Evolutionary conservation across 2,113 vertebrate genomes (phyloP), one percentile per base, ranked within the genome.

Genomic region (Semnornis frantzii): DNA sequence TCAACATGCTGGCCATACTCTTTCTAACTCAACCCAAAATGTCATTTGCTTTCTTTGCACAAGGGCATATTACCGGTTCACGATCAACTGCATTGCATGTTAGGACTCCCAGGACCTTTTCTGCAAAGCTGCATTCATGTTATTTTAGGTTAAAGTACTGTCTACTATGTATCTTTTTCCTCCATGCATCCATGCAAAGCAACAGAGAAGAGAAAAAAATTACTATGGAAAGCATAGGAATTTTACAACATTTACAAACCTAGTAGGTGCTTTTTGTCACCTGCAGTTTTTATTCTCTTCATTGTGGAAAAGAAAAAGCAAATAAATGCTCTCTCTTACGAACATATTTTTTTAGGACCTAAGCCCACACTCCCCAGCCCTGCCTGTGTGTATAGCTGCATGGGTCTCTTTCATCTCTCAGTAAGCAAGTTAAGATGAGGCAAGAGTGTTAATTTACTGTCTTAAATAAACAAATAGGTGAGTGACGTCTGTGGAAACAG

Each of bases 401-500:
- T 63, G 54, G 42, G 17, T 15, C 25, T 59, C 46, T 87, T 90
- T 85, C 48, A n/a, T n/a, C 48, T 81, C 68, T 77, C 39, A 10
- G 57, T 46, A 80, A 87, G 62, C 60, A 79, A 78, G 54, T 85
- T 90, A 83, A 19, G 0, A 46, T 42, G 52, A 90, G 30, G 70
- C 28, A 68, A 57, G 79, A 89, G 63, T 37, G 34, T 60, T 82
- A 86, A 60, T 71, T 91, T 95, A 34, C 37, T 66, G 12, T 33
- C 55, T 80, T 82, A 92, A 97, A 95, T 42, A 96, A 94, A 91
- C 69, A 71, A 34, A 91, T 75, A 92, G 52, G 76, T 74, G 58
- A 95, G 72, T 96, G 92, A 93, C 42, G 44, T 77, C 44, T 60
- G 59, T 87, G 68, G 57, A 86, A 96, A 88, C n/a, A 84, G 39